phyloP scores from a whole-genome alignment of 2,113 vertebrate species.

The Channa maculata region DNA sequence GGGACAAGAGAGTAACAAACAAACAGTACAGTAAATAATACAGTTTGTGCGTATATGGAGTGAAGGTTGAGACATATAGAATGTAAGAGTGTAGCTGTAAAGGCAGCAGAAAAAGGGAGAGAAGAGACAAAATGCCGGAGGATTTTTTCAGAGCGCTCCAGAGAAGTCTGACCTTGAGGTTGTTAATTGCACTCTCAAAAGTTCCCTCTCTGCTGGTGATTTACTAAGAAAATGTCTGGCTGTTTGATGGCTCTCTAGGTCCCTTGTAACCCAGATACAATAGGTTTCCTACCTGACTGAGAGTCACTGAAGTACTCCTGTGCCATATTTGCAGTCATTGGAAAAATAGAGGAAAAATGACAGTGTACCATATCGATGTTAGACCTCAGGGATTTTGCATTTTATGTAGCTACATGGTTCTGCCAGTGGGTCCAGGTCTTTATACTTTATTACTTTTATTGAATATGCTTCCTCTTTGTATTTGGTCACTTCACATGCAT shows the following conservation, averaged over 20 bases:
- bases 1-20: slow-evolving; percentile 19
- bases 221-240: slow-evolving; percentile 65
- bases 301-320: slow-evolving; percentile 39
- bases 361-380: slow-evolving; percentile 47
- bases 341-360: slow-evolving; percentile 60
- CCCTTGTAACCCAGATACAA: slow-evolving; percentile 66
- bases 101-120: slow-evolving; percentile 18
- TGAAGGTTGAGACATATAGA: no score
- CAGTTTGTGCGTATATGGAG: no score
- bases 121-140: slow-evolving; percentile 45
- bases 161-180: slow-evolving; percentile 73
- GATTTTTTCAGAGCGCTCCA: slow-evolving; percentile 45
- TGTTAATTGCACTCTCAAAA: slow-evolving; percentile 73
- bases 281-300: slow-evolving; percentile 46
- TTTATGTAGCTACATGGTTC: slow-evolving; percentile 44
- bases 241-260: slow-evolving; percentile 68
- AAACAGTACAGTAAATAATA: slow-evolving; percentile 17
- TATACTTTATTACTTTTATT: slow-evolving; percentile 50
- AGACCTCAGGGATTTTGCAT: slow-evolving; percentile 43
- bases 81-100: slow-evolving; percentile 21
- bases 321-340: slow-evolving; percentile 44
- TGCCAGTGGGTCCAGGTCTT: slow-evolving; percentile 43
- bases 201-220: slow-evolving; percentile 67
- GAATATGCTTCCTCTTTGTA: slow-evolving; percentile 46
- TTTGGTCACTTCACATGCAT: slow-evolving; percentile 61